Evolutionary conservation across 2,888 invertebrate species (phyloP).

Genomic region (Kuschelorhynchus macadamiae): DNA sequence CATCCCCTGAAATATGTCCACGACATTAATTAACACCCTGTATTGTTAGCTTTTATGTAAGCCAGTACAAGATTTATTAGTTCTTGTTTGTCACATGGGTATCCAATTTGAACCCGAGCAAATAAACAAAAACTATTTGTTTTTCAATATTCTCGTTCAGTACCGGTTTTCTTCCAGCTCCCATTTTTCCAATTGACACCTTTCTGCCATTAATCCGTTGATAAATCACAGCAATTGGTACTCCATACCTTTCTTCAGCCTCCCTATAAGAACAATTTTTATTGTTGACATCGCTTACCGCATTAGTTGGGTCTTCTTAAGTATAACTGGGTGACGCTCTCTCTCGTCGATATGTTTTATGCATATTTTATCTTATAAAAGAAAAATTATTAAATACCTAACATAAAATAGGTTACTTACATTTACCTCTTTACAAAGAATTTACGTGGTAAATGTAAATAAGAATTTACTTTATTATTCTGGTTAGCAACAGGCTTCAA

Average conservation of each 20-base stretch:
- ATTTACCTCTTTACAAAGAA: no score
- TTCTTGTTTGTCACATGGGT: not conserved
- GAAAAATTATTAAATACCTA: no score
- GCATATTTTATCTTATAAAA: not conserved
- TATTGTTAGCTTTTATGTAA: not conserved
- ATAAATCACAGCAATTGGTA: not conserved
- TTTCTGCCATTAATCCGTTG: slow-evolving; percentile 1
- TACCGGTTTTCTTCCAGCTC: not conserved
- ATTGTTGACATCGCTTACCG: not conserved
- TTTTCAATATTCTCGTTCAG: not conserved
- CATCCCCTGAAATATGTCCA: no score
- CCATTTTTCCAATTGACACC: not conserved
- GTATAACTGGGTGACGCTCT: not conserved
- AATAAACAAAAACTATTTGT: not conserved
- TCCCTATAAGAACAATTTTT: slow-evolving; percentile 10
- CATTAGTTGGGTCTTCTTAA: not conserved
- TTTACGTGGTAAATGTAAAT: no score
- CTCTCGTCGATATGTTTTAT: not conserved
- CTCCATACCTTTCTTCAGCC: not conserved
- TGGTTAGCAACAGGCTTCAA: no score
- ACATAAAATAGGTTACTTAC: no score
- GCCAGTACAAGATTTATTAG: not conserved
- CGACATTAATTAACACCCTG: no score
- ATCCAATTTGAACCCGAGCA: not conserved
- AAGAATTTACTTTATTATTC: no score